Evolutionary conservation across 2,113 vertebrate species (phyloP).

Genomic region (Chiloscyllium plagiosum): DNA sequence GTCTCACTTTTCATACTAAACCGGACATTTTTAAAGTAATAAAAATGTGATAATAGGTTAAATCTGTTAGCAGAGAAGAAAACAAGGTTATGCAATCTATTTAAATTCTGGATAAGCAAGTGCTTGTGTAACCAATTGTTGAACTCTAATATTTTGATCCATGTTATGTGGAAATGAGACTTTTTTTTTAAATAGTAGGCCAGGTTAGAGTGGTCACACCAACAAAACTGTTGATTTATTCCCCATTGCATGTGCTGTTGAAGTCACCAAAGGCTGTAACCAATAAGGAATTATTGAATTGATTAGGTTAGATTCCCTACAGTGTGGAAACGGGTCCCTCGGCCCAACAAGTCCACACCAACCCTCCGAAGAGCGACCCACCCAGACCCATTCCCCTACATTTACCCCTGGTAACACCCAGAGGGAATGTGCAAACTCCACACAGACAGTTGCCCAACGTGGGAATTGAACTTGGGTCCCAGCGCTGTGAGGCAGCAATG

Average conservation of each 20-base stretch:
- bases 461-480: too few species aligned
- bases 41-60: background rate
- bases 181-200: background rate
- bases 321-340: too few species aligned
- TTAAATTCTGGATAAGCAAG: background rate
- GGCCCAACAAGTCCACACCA: too few species aligned
- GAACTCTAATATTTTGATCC: background rate
- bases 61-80: background rate
- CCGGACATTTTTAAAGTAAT: background rate
- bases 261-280: background rate
- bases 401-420: too few species aligned
- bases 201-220: background rate
- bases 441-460: too few species aligned
- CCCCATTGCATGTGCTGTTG: background rate
- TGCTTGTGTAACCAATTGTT: background rate
- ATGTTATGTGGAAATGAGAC: background rate
- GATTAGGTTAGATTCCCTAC: too few species aligned
- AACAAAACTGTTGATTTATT: background rate
- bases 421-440: too few species aligned
- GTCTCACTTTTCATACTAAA: background rate
- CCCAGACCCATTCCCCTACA: too few species aligned
- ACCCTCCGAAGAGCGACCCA: too few species aligned
- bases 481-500: too few species aligned
- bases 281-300: background rate
- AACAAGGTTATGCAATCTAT: background rate